Evolutionary conservation across 2,888 invertebrate genomes (phyloP).

Genomic region (Argyresthia goedartella): DNA sequence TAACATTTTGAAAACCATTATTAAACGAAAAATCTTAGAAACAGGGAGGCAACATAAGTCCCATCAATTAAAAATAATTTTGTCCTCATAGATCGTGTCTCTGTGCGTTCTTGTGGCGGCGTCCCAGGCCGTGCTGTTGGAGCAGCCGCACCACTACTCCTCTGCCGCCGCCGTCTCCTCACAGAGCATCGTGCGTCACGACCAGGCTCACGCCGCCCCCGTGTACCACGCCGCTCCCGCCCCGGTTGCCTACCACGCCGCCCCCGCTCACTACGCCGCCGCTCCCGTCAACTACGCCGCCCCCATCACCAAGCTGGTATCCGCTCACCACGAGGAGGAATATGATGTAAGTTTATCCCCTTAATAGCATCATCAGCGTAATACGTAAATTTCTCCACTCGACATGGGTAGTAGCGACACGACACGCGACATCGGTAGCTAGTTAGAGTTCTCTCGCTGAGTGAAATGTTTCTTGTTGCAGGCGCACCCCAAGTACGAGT

Average conservation of each 20-base stretch:
- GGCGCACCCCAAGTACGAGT: constrained; percentile 19
- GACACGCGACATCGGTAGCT: too few species aligned
- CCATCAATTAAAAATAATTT: not conserved
- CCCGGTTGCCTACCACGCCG: not conserved
- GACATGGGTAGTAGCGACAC: too few species aligned
- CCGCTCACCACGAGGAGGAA: constrained; percentile 8
- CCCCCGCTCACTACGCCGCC: constrained; percentile 2
- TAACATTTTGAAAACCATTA: too few species aligned
- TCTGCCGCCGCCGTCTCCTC: constrained; percentile 20
- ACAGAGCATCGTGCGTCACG: constrained; percentile 43
- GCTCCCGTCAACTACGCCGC: constrained; percentile 22
- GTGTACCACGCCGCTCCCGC: constrained; percentile 14
- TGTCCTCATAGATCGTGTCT: not conserved
- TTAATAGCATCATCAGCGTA: too few species aligned
- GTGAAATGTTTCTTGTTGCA: constrained; percentile 3
- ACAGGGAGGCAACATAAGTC: too few species aligned
- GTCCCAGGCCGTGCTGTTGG: constrained; percentile 7
- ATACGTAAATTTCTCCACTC: too few species aligned
- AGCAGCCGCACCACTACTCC: constrained; percentile 7
- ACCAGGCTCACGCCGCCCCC: constrained; percentile 16
- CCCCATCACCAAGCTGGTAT: constrained; percentile 8
- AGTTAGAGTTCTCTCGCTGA: not conserved
- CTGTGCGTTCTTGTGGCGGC: constrained; percentile 30
- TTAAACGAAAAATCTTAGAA: too few species aligned
- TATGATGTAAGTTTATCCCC: too few species aligned